Percentiles rank a stretch among this genome's conserved stretches.
phyloP scores from a whole-genome alignment of 2,888 invertebrate species.

The Proisotoma minuta region DNA sequence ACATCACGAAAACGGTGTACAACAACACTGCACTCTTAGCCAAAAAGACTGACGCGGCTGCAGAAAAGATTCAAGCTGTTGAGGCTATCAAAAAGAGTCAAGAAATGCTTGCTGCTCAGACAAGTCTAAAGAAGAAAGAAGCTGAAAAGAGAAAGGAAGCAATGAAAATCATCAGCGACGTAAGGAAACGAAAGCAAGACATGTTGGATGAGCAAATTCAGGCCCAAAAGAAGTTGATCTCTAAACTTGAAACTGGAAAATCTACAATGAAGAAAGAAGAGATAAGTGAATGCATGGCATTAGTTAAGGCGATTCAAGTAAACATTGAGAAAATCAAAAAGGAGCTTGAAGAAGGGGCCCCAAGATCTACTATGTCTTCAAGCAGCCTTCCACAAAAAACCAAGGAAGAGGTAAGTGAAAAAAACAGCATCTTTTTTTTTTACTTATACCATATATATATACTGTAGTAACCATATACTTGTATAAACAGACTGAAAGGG shows the following conservation, averaged over 20 bases:
- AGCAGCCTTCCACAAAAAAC: background rate
- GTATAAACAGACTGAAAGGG: slow-evolving; percentile 63
- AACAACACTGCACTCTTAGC: slow-evolving; percentile 50
- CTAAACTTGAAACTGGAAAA: slow-evolving; percentile 70
- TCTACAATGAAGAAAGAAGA: slow-evolving; percentile 56
- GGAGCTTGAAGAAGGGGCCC: slow-evolving; percentile 39
- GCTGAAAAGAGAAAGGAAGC: slow-evolving; percentile 69
- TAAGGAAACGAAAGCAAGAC: slow-evolving; percentile 78
- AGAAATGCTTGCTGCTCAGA: slow-evolving; percentile 58
- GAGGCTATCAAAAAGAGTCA: slow-evolving; percentile 55
- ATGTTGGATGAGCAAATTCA: slow-evolving; percentile 82
- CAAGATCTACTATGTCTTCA: background rate
- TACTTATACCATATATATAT: background rate
- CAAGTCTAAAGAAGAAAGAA: slow-evolving; percentile 66
- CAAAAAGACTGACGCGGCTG: slow-evolving; percentile 51
- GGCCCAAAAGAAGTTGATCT: slow-evolving; percentile 77
- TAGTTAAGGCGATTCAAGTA: slow-evolving; percentile 75
- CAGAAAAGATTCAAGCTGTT: slow-evolving; percentile 47
- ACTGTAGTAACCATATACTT: background rate
- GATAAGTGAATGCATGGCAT: slow-evolving; percentile 67
- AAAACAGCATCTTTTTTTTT: background rate
- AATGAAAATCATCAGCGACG: slow-evolving; percentile 69
- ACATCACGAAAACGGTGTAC: slow-evolving; percentile 55
- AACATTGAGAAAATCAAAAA: slow-evolving; percentile 70
- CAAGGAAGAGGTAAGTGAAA: slow-evolving; percentile 61